Evolutionary conservation across 2,797 vertebrate species (phyloP).

Genomic region (Varecia variegata): DNA sequence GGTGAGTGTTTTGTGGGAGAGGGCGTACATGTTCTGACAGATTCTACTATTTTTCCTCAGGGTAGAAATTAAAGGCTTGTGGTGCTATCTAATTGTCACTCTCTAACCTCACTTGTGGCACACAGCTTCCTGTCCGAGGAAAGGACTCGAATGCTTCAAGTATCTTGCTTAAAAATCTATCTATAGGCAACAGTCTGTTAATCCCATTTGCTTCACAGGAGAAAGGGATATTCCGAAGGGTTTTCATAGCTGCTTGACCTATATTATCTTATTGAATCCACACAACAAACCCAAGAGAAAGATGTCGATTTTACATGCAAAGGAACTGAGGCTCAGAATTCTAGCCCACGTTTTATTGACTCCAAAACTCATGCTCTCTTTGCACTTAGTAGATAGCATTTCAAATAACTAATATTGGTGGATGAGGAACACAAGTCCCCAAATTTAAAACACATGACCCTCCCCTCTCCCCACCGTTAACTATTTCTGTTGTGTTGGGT

Average conservation of each 20-base stretch:
- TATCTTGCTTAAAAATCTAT: neutral
- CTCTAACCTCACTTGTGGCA: slow-evolving; percentile 11
- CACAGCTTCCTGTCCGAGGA: neutral
- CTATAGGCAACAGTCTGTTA: neutral
- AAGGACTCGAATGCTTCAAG: neutral
- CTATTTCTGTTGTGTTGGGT: neutral
- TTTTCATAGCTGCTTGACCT: neutral
- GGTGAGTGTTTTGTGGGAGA: neutral
- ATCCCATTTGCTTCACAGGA: neutral
- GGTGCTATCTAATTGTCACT: neutral
- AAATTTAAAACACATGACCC: neutral
- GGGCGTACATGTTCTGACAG: neutral
- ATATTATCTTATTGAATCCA: neutral
- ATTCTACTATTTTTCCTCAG: neutral
- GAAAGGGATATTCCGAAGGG: neutral
- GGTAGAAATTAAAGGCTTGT: neutral
- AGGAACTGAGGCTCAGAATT: neutral
- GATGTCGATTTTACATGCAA: neutral
- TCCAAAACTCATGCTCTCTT: neutral
- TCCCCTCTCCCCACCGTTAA: neutral
- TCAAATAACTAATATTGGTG: neutral
- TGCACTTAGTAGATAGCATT: neutral
- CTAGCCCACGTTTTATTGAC: neutral
- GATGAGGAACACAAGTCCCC: neutral
- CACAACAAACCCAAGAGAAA: neutral